Evolutionary conservation across 2,888 invertebrate species (phyloP).

Genomic region (Malthinus seriepunctatus): DNA sequence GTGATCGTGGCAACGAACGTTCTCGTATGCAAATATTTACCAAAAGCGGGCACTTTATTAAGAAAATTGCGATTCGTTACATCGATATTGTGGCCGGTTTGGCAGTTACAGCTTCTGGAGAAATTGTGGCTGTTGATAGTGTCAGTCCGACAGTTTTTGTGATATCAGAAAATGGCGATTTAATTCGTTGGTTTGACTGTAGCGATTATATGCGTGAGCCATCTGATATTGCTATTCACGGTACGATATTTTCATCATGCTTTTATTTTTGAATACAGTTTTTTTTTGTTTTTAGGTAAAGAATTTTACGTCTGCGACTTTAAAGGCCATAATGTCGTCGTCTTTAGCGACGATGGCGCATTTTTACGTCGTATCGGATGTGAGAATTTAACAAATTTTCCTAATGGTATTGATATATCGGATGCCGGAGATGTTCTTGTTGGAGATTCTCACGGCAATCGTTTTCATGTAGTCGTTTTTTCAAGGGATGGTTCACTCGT

Average conservation of each 20-base stretch:
- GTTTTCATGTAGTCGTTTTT: constrained; percentile 96
- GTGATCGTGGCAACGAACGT: constrained; percentile 95
- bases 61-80: constrained; percentile 89
- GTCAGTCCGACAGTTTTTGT: constrained; percentile 96
- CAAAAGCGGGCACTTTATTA: constrained; percentile 92
- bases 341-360: constrained; percentile 90
- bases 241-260: constrained; percentile 53
- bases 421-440: constrained; percentile 96
- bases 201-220: constrained; percentile 98
- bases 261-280: neutral
- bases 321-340: constrained; percentile 97
- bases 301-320: constrained; percentile 97
- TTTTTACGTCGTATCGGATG: constrained; percentile 93
- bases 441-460: constrained; percentile 96
- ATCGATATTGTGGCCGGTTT: constrained; percentile 92
- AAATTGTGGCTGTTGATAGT: constrained; percentile 96
- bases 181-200: constrained; percentile 96
- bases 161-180: constrained; percentile 88
- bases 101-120: constrained; percentile 88
- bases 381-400: constrained; percentile 95
- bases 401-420: constrained; percentile 97
- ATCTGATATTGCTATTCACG: constrained; percentile 94
- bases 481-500: constrained; percentile 84
- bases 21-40: constrained; percentile 98
- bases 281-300: constrained; percentile 63